Percentiles rank a stretch among this genome's conserved stretches.
Evolutionary conservation across 2,113 vertebrate genomes (phyloP).

Genomic region (Progne subis): DNA sequence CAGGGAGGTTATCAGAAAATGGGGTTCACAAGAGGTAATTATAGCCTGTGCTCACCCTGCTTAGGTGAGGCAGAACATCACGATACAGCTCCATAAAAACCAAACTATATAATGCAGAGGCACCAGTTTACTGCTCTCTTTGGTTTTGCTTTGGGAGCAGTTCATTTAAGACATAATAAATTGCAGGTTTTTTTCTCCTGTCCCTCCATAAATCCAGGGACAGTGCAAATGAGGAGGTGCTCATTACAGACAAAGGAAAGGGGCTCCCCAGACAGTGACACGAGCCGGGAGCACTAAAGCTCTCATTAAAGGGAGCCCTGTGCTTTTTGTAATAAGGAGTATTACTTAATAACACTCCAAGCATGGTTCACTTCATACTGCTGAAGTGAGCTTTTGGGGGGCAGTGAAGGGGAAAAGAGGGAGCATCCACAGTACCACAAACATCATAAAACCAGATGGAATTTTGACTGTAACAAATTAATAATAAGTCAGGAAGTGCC

Average conservation of each 20-base stretch:
- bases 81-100: constrained; percentile 57
- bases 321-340: constrained; percentile 45
- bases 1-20: constrained; percentile 47
- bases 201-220: constrained; percentile 73
- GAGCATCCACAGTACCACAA: constrained; percentile 33
- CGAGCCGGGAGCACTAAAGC: constrained; percentile 29
- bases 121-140: constrained; percentile 63
- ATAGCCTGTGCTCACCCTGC: constrained; percentile 6
- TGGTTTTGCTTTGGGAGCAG: constrained; percentile 75
- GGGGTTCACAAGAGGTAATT: constrained; percentile 54
- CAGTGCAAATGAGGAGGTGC: constrained; percentile 76
- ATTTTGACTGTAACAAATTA: constrained; percentile 47
- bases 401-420: constrained; percentile 1
- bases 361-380: constrained; percentile 34
- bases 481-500: constrained; percentile 47
- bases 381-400: constrained; percentile 53
- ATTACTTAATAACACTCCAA: constrained; percentile 46
- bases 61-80: constrained; percentile 42
- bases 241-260: constrained; percentile 73
- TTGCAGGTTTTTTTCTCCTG: constrained; percentile 31
- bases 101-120: constrained; percentile 35
- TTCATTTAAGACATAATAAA: constrained; percentile 79
- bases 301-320: constrained; percentile 68
- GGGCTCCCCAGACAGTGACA: constrained; percentile 62
- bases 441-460: constrained; percentile 48